Evolutionary conservation across 2,888 invertebrate species (phyloP).

Genomic region (Lasioglossum figueresi): DNA sequence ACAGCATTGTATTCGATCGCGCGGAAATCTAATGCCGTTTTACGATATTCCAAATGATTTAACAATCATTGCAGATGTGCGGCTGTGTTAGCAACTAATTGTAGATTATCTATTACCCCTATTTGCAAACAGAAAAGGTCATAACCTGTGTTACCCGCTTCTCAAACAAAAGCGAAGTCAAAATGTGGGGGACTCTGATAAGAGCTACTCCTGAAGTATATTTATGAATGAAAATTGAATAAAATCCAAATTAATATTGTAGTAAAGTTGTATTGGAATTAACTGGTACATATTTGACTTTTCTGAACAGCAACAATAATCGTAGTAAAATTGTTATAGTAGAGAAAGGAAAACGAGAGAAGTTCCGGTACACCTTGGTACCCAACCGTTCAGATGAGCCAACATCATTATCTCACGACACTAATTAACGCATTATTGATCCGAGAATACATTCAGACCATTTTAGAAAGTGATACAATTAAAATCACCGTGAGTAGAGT

Average conservation of each 20-base stretch:
- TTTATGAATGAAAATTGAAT: neutral
- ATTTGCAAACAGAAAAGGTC: neutral
- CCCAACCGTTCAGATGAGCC: neutral
- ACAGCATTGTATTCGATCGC: neutral
- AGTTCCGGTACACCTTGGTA: neutral
- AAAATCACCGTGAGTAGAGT: neutral
- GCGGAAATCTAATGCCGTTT: neutral
- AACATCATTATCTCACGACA: neutral
- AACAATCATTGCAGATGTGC: neutral
- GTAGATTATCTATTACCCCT: neutral
- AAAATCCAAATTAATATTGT: neutral
- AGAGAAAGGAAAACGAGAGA: neutral
- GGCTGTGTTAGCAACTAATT: neutral
- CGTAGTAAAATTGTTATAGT: neutral
- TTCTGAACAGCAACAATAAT: neutral
- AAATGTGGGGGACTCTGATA: neutral
- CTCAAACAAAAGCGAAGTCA: neutral
- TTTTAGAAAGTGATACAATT: slow-evolving; percentile 12
- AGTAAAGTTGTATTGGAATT: neutral
- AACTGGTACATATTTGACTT: neutral
- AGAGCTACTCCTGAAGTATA: neutral
- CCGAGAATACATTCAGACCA: neutral
- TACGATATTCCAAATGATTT: neutral
- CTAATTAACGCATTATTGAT: slow-evolving; percentile 4
- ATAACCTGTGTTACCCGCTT: neutral